These are phyloP conservation scores for Pinna nobilis DNA, from an alignment of 1,140 invertebrate species.

Conservation along the genomic window DNA sequence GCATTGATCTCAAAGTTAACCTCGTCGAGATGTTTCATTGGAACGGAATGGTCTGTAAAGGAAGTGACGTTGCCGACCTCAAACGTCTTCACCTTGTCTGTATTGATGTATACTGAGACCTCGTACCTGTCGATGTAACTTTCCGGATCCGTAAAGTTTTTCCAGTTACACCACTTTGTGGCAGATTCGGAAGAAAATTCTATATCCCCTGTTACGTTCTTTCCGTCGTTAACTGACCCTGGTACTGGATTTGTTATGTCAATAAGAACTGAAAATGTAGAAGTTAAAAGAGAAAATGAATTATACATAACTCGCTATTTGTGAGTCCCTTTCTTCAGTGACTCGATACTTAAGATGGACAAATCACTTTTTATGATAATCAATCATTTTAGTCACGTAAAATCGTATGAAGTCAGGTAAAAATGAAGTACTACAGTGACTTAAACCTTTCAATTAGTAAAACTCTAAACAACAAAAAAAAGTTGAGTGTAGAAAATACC, in stretches of 20 bases:
- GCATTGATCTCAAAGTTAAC: slow-evolving; percentile 33
- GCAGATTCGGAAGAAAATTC: slow-evolving; percentile 46
- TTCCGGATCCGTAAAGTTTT: slow-evolving; percentile 50
- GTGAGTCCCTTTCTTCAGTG: too few species aligned
- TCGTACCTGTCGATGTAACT: slow-evolving; percentile 42
- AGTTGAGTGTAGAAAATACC: too few species aligned
- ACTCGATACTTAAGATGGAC: too few species aligned
- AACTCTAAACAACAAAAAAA: too few species aligned
- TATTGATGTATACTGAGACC: slow-evolving; percentile 42
- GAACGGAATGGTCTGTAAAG: slow-evolving; percentile 39
- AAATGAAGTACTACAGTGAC: too few species aligned
- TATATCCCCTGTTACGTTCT: slow-evolving; percentile 9
- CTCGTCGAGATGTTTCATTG: slow-evolving; percentile 36
- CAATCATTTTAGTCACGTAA: too few species aligned
- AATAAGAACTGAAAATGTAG: not conserved
- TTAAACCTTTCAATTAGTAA: too few species aligned
- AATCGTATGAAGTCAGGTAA: too few species aligned
- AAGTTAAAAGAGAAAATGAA: too few species aligned
- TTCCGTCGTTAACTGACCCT: slow-evolving; percentile 44
- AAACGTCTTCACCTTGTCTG: slow-evolving; percentile 21
- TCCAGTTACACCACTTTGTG: slow-evolving; percentile 32
- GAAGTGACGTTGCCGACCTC: not conserved
- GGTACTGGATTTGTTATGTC: slow-evolving; percentile 41
- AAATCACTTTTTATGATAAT: too few species aligned
- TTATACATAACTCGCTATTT: too few species aligned